Conservation (phyloP, 2,797 vertebrate species). For the Syngnathus rostellatus region DNA sequence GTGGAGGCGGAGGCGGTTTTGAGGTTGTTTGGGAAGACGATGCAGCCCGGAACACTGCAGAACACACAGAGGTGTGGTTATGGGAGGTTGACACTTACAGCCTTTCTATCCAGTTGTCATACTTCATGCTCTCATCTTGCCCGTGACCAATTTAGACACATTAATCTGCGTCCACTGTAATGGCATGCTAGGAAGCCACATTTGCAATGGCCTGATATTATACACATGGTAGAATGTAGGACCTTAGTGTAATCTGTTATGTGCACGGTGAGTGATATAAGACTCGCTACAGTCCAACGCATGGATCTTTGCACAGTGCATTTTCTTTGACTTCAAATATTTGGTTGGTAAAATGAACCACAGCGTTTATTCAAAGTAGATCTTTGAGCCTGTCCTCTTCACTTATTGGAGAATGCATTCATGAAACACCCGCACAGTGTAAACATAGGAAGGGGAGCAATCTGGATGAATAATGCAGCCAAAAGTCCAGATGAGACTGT, state of each 20-base stretch:
- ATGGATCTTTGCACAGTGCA: slow-evolving; percentile 49
- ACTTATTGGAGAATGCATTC: slow-evolving; percentile 54
- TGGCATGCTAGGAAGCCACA: slow-evolving; percentile 49
- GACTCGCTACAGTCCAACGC: slow-evolving; percentile 38
- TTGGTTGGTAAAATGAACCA: slow-evolving; percentile 63
- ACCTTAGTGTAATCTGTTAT: slow-evolving; percentile 63
- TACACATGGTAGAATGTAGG: slow-evolving; percentile 54
- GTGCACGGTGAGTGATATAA: slow-evolving; percentile 52
- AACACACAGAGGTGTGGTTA: slow-evolving; percentile 39
- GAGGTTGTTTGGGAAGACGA: slow-evolving; percentile 21
- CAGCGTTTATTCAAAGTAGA: slow-evolving; percentile 55
- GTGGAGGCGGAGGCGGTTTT: slow-evolving; percentile 4
- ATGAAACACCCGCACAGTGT: slow-evolving; percentile 59
- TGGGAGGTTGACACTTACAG: slow-evolving; percentile 45
- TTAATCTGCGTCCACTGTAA: slow-evolving; percentile 65
- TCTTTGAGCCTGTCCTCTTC: slow-evolving; percentile 50
- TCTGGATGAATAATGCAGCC: slow-evolving; percentile 56
- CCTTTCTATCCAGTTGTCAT: slow-evolving; percentile 46
- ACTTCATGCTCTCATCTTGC: slow-evolving; percentile 43
- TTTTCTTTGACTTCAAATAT: slow-evolving; percentile 64
- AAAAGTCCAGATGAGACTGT: slow-evolving; percentile 61
- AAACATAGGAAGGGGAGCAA: slow-evolving; percentile 52
- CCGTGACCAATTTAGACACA: slow-evolving; percentile 52
- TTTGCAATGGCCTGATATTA: slow-evolving; percentile 57
- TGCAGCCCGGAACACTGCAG: slow-evolving; percentile 39